A percentile compares a stretch with the other conserved stretches of the same genome.
These are phyloP conservation scores for Polypedilum vanderplanki DNA, from an alignment of 1,140 invertebrate genomes.

Conservation along the genomic window DNA sequence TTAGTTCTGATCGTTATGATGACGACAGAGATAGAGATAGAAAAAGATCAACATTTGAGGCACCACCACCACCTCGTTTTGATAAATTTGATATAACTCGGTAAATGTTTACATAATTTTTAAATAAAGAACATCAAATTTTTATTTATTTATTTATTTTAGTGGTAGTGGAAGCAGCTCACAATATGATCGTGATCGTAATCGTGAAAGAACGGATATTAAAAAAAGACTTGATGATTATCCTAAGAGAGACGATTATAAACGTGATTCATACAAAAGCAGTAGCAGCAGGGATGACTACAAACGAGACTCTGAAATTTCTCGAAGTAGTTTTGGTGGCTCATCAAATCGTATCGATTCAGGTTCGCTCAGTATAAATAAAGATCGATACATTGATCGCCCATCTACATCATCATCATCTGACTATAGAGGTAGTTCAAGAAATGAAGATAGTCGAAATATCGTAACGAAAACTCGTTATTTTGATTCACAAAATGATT, in stretches of 20 bases:
- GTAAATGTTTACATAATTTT: conserved; percentile 5
- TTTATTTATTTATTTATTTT: conserved; percentile 27
- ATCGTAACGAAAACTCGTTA: no score
- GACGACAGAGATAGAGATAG: conserved; percentile 43
- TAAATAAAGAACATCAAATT: background rate
- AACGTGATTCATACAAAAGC: conserved; percentile 1
- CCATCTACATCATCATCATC: background rate
- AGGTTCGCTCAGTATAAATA: background rate
- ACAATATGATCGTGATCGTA: conserved; percentile 41
- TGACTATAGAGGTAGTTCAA: background rate
- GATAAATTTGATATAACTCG: conserved; percentile 37
- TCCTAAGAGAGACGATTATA: conserved; percentile 33
- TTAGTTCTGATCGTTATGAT: conserved; percentile 39
- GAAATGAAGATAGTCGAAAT: background rate
- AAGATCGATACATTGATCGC: background rate
- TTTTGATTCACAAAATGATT: background rate
- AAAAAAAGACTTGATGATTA: conserved; percentile 38
- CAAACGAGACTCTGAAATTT: conserved; percentile 33
- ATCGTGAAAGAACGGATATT: conserved; percentile 35
- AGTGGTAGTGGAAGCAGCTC: conserved; percentile 35
- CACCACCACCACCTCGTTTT: conserved; percentile 43
- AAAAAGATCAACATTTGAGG: conserved; percentile 45
- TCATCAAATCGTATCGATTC: background rate
- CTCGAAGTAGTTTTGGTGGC: background rate
- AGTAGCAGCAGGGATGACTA: conserved; percentile 34